Conservation (phyloP, 2,797 vertebrate species). For the Acrocephalus scirpaceus region DNA sequence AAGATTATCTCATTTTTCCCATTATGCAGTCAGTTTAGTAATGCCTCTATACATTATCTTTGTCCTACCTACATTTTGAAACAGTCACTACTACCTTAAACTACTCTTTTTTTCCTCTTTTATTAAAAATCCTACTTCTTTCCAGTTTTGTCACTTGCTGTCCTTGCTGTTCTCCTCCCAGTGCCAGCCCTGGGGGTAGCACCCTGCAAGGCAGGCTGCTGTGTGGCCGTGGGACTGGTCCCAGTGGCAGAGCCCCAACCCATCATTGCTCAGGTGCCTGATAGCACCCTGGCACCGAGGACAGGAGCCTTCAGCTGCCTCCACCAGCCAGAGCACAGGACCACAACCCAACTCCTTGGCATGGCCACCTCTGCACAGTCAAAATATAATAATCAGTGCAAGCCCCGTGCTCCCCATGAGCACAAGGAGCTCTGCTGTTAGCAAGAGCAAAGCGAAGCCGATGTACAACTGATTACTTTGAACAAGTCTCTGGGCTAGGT, state of each 20-base stretch:
- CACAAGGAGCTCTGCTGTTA: conserved; percentile 9
- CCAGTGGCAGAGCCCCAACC: background rate
- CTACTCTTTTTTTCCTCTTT: background rate
- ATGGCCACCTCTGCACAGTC: background rate
- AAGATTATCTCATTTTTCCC: conserved; percentile 14
- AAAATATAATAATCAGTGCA: background rate
- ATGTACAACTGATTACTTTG: background rate
- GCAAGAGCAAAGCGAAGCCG: background rate
- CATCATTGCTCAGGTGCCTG: background rate
- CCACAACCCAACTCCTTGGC: background rate
- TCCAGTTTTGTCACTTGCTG: background rate
- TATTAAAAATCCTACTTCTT: background rate
- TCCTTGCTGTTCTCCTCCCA: background rate
- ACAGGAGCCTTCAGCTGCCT: background rate
- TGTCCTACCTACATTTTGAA: background rate
- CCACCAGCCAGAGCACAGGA: background rate
- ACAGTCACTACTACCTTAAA: background rate
- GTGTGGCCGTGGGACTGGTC: background rate
- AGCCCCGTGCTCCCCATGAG: background rate
- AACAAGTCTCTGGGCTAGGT: conserved; percentile 20
- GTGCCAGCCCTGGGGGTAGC: background rate
- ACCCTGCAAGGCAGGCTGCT: background rate
- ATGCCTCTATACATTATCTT: background rate
- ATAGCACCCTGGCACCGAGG: rapidly evolving
- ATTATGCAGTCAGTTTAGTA: background rate